Percentiles rank a stretch among this genome's conserved stretches.
Evolutionary conservation across 2,888 invertebrate species (phyloP).

Genomic region (Nemotelus pantherinus): DNA sequence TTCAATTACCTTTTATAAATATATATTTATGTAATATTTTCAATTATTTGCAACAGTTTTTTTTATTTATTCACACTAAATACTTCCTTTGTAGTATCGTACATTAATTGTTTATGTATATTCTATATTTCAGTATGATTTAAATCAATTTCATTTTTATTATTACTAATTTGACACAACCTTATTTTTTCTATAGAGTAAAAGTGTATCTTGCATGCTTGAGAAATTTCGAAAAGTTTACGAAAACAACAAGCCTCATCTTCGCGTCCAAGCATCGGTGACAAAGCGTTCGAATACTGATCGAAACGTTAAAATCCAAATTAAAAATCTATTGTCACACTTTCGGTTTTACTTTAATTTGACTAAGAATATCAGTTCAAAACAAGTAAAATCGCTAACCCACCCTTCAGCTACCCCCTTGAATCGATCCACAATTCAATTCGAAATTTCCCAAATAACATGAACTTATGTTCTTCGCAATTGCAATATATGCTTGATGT

Average conservation of each 20-base stretch:
- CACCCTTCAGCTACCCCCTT: neutral
- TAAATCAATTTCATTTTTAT: constrained; percentile 35
- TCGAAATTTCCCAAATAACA: constrained; percentile 35
- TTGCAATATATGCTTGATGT: constrained; percentile 16
- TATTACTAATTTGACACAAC: constrained; percentile 47
- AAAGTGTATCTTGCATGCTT: constrained; percentile 20
- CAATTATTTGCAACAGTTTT: constrained; percentile 29
- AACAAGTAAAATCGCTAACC: constrained; percentile 3
- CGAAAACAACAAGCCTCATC: neutral
- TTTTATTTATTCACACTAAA: constrained; percentile 30
- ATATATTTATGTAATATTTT: constrained; percentile 28
- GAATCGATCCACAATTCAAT: no score
- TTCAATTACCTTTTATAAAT: constrained; percentile 34
- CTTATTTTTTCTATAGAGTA: constrained; percentile 44
- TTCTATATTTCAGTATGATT: constrained; percentile 34
- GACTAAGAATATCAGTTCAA: neutral
- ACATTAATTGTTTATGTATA: constrained; percentile 33
- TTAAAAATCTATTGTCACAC: constrained; percentile 1
- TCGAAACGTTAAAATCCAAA: neutral
- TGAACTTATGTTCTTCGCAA: constrained; percentile 27
- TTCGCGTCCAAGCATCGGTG: no score
- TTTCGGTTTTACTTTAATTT: constrained; percentile 23
- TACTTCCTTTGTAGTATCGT: constrained; percentile 23
- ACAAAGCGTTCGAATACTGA: no score
- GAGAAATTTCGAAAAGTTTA: constrained; percentile 42